Percentiles rank a stretch among this genome's conserved stretches.
phyloP scores from a whole-genome alignment of 2,113 vertebrate genomes.

The Athene noctua region DNA sequence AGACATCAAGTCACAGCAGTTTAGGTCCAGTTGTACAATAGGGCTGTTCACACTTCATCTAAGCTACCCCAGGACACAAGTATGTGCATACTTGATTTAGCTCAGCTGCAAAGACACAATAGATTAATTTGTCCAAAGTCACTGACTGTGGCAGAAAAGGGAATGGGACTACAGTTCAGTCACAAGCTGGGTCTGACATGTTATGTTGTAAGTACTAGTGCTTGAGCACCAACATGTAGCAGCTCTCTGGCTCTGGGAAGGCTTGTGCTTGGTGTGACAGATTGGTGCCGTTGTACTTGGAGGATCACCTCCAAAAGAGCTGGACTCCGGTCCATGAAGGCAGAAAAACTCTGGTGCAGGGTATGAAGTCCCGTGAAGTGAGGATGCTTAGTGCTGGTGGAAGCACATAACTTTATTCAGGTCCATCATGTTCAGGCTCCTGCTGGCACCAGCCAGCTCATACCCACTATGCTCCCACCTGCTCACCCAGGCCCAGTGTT shows the following conservation, averaged over 20 bases:
- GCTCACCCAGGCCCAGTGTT: fast-evolving
- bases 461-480: not conserved
- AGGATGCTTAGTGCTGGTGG: not conserved
- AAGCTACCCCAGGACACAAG: not conserved
- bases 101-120: not conserved
- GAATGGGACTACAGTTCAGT: not conserved
- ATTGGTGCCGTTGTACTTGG: not conserved
- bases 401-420: not conserved
- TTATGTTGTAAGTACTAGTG: not conserved
- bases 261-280: no score
- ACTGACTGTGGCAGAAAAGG: not conserved
- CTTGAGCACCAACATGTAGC: not conserved
- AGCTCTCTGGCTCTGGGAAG: not conserved
- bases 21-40: not conserved
- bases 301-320: not conserved
- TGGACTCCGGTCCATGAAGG: not conserved
- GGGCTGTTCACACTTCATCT: not conserved
- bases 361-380: not conserved
- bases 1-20: not conserved
- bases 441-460: not conserved
- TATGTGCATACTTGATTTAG: not conserved
- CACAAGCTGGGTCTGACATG: not conserved
- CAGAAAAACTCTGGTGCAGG: not conserved
- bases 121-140: not conserved
- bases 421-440: not conserved